Evolutionary conservation across 2,797 vertebrate genomes (phyloP), one percentile per base, ranked within the genome.

Genomic region (Tiaroga cobitis): DNA sequence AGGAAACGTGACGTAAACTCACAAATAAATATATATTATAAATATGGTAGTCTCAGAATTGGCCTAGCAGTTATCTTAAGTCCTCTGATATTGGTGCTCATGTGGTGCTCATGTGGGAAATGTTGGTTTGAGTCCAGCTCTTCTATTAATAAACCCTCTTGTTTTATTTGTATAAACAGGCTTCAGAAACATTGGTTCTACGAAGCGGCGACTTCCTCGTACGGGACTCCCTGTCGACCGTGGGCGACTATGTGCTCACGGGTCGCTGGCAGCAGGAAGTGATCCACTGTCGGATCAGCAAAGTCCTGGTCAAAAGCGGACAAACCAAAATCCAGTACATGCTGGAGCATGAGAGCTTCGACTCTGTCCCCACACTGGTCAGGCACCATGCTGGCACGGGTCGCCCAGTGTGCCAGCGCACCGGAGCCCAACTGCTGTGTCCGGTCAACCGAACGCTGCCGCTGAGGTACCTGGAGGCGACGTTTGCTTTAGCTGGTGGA

Each of bases 391-490:
- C 98, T 85, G 97, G 97, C 87, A 97, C 97, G 90, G 96, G 97
- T 43, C 97, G 96, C 85, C 91, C 96, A 0, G 93, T 99, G 83
- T 98, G 97, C 0, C 97, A 96, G 88, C 96, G 97, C 91, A 97
- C 96, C 0, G 95, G 97, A 0, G 97, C 96, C 87, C 96, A 98
- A 89, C 95, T 99, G 94, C 97, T 97, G 93, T 98, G 97, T 91
- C 98, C 98, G 0, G 96, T 99, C 91, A 97, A 97, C 95, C 96
- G 98, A 88, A 99, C 97, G 0, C 96, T 99, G 46, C 98, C 98
- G 0, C 94, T 99, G 91, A 96, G 98, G 49, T 99, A 99, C 95
- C 95, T 99, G 93, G 98, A 99, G 87, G 98, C 98, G 91, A 99
- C 97, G 85, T 99, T 99, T 0, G 96, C 97, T 81, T 94, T 98